A percentile compares a stretch with the other conserved stretches of the same genome.
phyloP scores from a whole-genome alignment of 2,797 vertebrate species.

The Myotis vivesi region DNA sequence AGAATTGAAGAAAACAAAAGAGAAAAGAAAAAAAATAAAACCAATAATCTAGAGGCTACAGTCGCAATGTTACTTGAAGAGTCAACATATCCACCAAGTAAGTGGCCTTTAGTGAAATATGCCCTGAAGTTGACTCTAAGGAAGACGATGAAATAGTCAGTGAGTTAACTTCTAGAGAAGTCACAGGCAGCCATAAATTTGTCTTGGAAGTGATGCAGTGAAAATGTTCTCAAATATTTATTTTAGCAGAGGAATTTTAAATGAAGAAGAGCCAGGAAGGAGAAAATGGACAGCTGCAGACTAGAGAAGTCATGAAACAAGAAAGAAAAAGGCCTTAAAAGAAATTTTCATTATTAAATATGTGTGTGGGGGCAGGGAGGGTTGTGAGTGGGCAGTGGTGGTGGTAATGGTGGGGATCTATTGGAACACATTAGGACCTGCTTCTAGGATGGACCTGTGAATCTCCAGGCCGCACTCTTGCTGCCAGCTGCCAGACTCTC shows the following conservation, averaged over 20 bases:
- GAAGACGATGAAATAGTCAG: not conserved
- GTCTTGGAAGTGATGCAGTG: constrained; percentile 28
- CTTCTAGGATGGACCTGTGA: not conserved
- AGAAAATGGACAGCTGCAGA: not conserved
- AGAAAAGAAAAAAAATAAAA: not conserved
- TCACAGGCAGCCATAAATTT: not conserved
- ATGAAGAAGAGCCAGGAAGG: not conserved
- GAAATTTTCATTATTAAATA: not conserved
- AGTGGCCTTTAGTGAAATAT: not conserved
- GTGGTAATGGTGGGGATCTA: not conserved
- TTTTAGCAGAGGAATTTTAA: constrained; percentile 17
- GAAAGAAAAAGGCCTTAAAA: not conserved
- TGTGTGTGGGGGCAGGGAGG: not conserved
- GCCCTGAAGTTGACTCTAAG: not conserved
- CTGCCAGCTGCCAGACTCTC: not conserved
- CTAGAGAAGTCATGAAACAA: not conserved
- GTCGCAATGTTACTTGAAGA: not conserved
- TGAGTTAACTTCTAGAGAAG: constrained; percentile 13
- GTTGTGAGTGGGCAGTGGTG: not conserved
- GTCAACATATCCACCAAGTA: not conserved
- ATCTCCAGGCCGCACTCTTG: not conserved
- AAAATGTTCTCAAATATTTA: constrained; percentile 37
- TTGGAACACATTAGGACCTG: not conserved
- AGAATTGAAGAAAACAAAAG: constrained; percentile 42
- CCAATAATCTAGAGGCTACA: not conserved